These are phyloP conservation scores for Helleia helle DNA, from an alignment of 2,888 invertebrate species.

Conservation along the genomic window DNA sequence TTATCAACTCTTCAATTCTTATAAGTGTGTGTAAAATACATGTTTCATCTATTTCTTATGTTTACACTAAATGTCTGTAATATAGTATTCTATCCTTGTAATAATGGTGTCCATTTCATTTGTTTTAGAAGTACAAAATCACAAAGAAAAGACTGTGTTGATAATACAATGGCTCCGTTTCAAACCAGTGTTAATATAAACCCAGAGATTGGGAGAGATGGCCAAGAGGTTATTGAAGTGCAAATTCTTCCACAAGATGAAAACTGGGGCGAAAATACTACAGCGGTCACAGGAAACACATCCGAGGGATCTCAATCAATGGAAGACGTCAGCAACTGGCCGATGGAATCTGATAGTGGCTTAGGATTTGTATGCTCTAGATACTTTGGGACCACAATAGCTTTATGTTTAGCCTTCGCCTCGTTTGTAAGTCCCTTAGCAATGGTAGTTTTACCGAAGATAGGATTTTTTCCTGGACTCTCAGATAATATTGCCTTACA, in stretches of 20 bases:
- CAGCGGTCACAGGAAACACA: slow-evolving; percentile 96
- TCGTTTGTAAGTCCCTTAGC: slow-evolving; percentile 94
- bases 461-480: slow-evolving; percentile 86
- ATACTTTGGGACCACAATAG: slow-evolving; percentile 87
- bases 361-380: slow-evolving; percentile 84
- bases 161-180: slow-evolving; percentile 85
- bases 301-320: slow-evolving; percentile 96
- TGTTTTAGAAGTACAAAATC: slow-evolving; percentile 77
- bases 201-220: slow-evolving; percentile 83
- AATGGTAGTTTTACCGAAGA: slow-evolving; percentile 95
- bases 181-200: slow-evolving; percentile 89
- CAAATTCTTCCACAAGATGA: slow-evolving; percentile 97
- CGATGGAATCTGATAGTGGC: slow-evolving; percentile 81
- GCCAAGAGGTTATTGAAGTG: slow-evolving; percentile 95
- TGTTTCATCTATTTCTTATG: no score
- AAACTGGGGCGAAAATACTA: slow-evolving; percentile 99
- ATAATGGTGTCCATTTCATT: no score
- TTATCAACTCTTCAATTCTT: neutral
- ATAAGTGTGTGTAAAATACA: neutral
- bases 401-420: slow-evolving; percentile 83
- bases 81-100: no score
- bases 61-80: neutral
- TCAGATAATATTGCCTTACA: slow-evolving; percentile 80
- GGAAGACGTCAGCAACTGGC: slow-evolving; percentile 92
- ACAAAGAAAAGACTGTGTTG: slow-evolving; percentile 75